Percentiles rank a stretch among this genome's conserved stretches.
Evolutionary conservation across 2,797 vertebrate species (phyloP).

Genomic region (Morus bassanus): DNA sequence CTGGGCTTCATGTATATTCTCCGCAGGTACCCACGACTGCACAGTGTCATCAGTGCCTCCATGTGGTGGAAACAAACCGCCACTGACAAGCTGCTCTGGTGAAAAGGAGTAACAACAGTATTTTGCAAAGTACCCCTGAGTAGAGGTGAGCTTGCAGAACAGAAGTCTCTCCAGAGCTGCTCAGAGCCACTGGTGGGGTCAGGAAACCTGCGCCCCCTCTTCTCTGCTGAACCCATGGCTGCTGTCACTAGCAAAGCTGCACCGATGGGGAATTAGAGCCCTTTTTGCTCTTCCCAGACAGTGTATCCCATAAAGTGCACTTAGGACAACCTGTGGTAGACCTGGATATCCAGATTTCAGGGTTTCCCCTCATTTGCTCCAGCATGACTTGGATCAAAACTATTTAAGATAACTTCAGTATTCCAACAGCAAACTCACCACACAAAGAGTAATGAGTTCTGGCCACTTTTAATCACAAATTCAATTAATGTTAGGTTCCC

Average conservation of each 20-base stretch:
- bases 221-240: neutral
- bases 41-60: neutral
- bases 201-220: neutral
- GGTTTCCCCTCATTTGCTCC: neutral
- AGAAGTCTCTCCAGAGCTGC: neutral
- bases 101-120: neutral
- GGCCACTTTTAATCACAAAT: neutral
- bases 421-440: neutral
- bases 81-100: neutral
- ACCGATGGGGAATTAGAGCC: neutral
- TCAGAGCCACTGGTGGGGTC: accelerated
- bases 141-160: neutral
- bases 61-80: neutral
- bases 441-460: neutral
- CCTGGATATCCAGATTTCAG: neutral
- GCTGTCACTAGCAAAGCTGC: neutral
- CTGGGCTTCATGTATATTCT: neutral
- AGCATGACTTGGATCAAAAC: neutral
- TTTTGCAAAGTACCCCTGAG: neutral
- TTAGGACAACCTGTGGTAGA: neutral
- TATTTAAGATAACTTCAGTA: neutral
- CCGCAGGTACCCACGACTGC: accelerated
- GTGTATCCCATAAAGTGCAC: neutral
- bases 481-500: neutral
- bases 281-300: neutral